phyloP scores from a whole-genome alignment of 1,140 invertebrate genomes.

The Potamilus streckersoni region DNA sequence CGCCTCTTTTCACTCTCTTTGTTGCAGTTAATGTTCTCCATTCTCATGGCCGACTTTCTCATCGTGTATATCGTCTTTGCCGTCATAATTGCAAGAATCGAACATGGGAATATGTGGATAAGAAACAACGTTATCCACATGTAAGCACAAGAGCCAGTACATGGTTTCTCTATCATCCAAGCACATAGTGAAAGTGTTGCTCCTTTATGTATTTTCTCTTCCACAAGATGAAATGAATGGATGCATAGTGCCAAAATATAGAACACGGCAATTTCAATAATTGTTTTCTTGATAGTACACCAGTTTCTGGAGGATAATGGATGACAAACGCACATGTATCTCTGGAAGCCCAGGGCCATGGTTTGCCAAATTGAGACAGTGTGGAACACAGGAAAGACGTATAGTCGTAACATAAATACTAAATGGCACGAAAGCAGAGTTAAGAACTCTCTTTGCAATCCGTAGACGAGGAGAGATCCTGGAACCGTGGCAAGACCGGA shows the following conservation, averaged over 20 bases:
- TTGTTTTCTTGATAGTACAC: slow-evolving; percentile 24
- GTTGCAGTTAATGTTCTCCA: slow-evolving; percentile 7
- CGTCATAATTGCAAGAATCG: slow-evolving; percentile 16
- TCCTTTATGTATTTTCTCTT: background rate
- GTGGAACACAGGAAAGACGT: slow-evolving; percentile 22
- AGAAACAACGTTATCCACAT: slow-evolving; percentile 21
- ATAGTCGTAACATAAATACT: slow-evolving; percentile 15
- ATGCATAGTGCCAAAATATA: slow-evolving; percentile 1
- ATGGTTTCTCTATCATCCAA: slow-evolving; percentile 12
- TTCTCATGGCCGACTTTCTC: slow-evolving; percentile 1
- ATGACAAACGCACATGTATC: slow-evolving; percentile 30
- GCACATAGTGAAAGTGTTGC: background rate
- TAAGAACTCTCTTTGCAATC: background rate
- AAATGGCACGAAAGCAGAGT: slow-evolving; percentile 1
- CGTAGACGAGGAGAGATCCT: slow-evolving; percentile 15
- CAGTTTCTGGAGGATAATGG: slow-evolving; percentile 16
- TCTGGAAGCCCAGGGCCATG: slow-evolving; percentile 15
- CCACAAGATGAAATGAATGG: slow-evolving; percentile 20
- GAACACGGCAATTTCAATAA: slow-evolving; percentile 4
- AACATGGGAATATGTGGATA: slow-evolving; percentile 17
- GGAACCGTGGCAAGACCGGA: slow-evolving; percentile 16
- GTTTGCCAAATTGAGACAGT: slow-evolving; percentile 31
- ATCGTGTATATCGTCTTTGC: slow-evolving; percentile 5
- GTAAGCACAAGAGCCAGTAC: slow-evolving; percentile 18
- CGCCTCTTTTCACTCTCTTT: background rate